Conservation (phyloP, 2,797 vertebrate species). For the Cynopterus sphinx region DNA sequence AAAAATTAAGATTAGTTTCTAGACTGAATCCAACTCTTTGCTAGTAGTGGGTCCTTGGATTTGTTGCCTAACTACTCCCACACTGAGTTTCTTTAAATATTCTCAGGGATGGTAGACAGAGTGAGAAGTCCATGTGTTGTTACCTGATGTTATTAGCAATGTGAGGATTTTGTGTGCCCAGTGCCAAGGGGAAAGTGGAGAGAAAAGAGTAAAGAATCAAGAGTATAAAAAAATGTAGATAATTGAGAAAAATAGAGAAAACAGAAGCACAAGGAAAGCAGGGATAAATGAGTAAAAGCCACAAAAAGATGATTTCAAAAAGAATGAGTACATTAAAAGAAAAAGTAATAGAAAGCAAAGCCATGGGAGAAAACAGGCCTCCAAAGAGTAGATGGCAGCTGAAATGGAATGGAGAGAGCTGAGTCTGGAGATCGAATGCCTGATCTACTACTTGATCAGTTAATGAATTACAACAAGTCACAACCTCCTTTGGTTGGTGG, state of each 20-base stretch:
- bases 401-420: not conserved
- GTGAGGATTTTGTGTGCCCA: not conserved
- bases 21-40: not conserved
- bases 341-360: not conserved
- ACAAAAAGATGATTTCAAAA: not conserved
- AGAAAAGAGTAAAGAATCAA: not conserved
- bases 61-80: not conserved
- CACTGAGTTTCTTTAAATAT: not conserved
- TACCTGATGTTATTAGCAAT: not conserved
- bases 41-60: not conserved
- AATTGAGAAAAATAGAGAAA: not conserved
- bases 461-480: not conserved
- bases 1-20: not conserved
- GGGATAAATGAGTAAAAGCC: not conserved
- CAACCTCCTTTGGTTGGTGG: not conserved
- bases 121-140: not conserved
- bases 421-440: not conserved
- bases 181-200: not conserved
- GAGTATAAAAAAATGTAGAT: not conserved
- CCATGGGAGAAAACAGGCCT: not conserved
- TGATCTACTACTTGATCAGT: not conserved
- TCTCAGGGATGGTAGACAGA: not conserved
- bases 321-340: not conserved
- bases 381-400: not conserved
- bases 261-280: not conserved